Conservation (phyloP, 2,797 vertebrate genomes). For the Sebastes hubbsi region DNA sequence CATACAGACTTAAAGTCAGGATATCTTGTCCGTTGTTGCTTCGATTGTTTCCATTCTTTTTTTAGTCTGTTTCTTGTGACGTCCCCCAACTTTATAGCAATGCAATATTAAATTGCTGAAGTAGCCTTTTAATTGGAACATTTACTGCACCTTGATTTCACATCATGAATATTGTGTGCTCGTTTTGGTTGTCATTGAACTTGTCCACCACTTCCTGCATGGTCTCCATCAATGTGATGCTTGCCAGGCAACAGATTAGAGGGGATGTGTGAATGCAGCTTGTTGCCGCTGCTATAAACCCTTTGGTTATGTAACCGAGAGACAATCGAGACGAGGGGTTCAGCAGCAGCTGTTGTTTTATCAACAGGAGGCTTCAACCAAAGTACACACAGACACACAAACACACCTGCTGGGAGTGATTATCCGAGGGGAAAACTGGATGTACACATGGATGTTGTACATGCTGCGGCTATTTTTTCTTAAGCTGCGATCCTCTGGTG, state of each 20-base stretch:
- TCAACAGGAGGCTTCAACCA: slow-evolving; percentile 1
- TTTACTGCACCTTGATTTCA: not conserved
- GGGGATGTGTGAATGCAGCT: not conserved
- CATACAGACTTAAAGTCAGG: too few species aligned
- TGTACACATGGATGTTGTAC: slow-evolving; percentile 7
- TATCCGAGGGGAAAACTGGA: slow-evolving; percentile 21
- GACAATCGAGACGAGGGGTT: slow-evolving; percentile 42
- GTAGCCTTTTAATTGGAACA: not conserved
- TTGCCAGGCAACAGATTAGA: slow-evolving; percentile 16
- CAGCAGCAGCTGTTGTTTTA: slow-evolving; percentile 52
- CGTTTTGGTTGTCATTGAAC: not conserved
- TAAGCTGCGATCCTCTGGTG: slow-evolving; percentile 9
- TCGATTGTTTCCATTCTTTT: not conserved
- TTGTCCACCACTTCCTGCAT: not conserved
- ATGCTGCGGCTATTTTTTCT: slow-evolving; percentile 24
- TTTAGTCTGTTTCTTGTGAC: not conserved
- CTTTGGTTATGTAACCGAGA: slow-evolving; percentile 25
- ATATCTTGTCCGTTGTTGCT: not conserved
- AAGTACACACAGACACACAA: not conserved
- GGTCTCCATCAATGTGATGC: not conserved
- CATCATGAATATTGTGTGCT: not conserved
- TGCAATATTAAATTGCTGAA: not conserved
- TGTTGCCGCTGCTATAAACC: slow-evolving; percentile 10
- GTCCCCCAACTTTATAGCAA: not conserved
- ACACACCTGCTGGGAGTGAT: slow-evolving; percentile 35